Evolutionary conservation across 1,140 invertebrate genomes (phyloP).

Genomic region (Cyphomyrmex costatus): DNA sequence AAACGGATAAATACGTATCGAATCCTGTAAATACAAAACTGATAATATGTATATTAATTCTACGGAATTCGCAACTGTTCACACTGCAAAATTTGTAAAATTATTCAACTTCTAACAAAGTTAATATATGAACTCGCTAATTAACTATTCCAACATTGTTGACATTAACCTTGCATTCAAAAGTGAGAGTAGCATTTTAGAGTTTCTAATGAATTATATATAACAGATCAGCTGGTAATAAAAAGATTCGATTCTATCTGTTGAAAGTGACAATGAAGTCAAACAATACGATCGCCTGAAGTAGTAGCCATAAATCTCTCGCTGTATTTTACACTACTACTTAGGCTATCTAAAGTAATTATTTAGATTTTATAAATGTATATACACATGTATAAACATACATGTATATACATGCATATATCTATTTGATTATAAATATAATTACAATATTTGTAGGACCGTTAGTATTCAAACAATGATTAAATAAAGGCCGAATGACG

Average conservation of each 20-base stretch:
- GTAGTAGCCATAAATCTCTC: constrained; percentile 7
- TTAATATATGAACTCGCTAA: not conserved
- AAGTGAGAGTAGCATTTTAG: not conserved
- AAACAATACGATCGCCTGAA: not conserved
- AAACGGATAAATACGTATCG: not conserved
- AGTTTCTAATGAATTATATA: not conserved
- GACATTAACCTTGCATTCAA: not conserved
- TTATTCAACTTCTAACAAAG: not conserved
- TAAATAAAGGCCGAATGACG: too few species aligned
- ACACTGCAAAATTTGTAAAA: not conserved
- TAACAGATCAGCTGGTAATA: not conserved
- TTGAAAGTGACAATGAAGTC: not conserved
- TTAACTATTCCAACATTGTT: constrained; percentile 5
- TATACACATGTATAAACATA: not conserved
- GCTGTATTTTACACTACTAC: not conserved
- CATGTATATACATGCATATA: too few species aligned
- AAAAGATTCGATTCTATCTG: not conserved
- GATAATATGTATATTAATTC: not conserved
- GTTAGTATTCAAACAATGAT: too few species aligned
- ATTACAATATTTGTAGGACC: too few species aligned
- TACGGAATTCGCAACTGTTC: not conserved
- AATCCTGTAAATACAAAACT: constrained; percentile 2
- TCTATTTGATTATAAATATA: too few species aligned
- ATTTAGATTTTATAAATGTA: not conserved
- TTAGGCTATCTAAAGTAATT: not conserved